Evolutionary conservation across 2,113 vertebrate species (phyloP).

Genomic region (Ceyx margarethae): DNA sequence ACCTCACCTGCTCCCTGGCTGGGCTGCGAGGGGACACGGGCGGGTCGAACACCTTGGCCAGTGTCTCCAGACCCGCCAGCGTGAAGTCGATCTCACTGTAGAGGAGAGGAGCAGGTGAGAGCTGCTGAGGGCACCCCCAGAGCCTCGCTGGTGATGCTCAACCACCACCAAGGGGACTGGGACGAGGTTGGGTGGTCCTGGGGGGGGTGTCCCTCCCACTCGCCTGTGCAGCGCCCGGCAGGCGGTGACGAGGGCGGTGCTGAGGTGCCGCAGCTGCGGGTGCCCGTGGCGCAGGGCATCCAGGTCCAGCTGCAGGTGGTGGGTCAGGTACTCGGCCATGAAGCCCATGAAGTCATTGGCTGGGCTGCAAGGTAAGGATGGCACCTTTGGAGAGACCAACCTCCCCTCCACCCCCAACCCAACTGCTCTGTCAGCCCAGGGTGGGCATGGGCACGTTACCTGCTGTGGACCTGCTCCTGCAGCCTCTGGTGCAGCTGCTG

Average conservation of each 20-base stretch:
- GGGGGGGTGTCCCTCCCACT: not conserved
- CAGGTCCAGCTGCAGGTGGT: constrained; percentile 78
- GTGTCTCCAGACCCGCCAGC: constrained; percentile 80
- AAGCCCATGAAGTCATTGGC: constrained; percentile 74
- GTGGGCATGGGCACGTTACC: constrained; percentile 7
- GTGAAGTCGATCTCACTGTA: constrained; percentile 85
- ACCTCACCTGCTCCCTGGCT: constrained; percentile 74
- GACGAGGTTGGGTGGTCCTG: rapidly evolving
- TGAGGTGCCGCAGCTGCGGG: constrained; percentile 75
- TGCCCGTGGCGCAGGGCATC: constrained; percentile 77
- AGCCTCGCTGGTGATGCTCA: rapidly evolving
- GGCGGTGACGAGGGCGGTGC: constrained; percentile 70
- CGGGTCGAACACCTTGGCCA: constrained; percentile 83
- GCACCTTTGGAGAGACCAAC: not conserved
- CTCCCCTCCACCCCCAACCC: not conserved
- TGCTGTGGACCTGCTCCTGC: constrained; percentile 79
- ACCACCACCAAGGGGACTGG: rapidly evolving
- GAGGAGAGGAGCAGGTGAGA: not conserved
- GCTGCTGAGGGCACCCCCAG: rapidly evolving
- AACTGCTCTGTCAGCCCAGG: rapidly evolving
- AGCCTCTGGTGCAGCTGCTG: constrained; percentile 78
- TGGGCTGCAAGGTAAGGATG: constrained; percentile 41
- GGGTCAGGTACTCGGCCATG: constrained; percentile 82
- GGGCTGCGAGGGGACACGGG: constrained; percentile 65
- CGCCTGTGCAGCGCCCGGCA: constrained; percentile 83